Evolutionary conservation across 1,140 invertebrate species (phyloP).

Genomic region (Ladona fulva): DNA sequence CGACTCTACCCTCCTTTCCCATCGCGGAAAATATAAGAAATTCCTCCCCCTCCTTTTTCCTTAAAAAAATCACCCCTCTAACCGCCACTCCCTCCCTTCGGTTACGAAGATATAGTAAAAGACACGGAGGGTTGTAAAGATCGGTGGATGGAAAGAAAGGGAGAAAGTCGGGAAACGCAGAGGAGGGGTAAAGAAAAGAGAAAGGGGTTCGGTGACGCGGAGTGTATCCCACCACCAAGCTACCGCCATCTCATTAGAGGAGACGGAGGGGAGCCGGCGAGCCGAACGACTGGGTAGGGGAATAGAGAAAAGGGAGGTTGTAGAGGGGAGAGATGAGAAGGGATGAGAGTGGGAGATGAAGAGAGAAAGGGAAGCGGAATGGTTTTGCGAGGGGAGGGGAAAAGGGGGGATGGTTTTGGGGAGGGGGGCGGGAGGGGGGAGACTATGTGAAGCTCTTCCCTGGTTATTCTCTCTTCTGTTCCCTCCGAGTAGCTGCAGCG

Average conservation of each 20-base stretch:
- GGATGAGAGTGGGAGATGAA: not conserved
- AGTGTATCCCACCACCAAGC: not conserved
- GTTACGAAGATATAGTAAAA: too few species aligned
- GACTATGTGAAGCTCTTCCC: not conserved
- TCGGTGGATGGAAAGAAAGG: not conserved
- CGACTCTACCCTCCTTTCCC: too few species aligned
- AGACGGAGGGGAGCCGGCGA: not conserved
- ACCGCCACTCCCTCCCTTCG: too few species aligned
- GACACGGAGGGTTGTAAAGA: not conserved
- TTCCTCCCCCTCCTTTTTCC: too few species aligned
- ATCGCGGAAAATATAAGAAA: too few species aligned
- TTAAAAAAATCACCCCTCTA: too few species aligned
- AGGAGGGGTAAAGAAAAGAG: not conserved
- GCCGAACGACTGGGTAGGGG: not conserved
- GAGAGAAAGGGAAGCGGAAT: not conserved
- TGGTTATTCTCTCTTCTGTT: not conserved
- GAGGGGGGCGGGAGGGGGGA: not conserved
- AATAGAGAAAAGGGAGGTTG: not conserved
- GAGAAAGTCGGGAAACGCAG: not conserved
- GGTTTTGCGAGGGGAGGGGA: not conserved
- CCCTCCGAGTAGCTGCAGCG: not conserved
- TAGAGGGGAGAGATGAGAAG: not conserved
- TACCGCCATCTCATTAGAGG: conserved; percentile 7
- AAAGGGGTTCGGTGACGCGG: not conserved
- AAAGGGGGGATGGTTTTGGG: not conserved